Conservation (phyloP, 2,888 invertebrate species). For the Cosmopolites sordidus region DNA sequence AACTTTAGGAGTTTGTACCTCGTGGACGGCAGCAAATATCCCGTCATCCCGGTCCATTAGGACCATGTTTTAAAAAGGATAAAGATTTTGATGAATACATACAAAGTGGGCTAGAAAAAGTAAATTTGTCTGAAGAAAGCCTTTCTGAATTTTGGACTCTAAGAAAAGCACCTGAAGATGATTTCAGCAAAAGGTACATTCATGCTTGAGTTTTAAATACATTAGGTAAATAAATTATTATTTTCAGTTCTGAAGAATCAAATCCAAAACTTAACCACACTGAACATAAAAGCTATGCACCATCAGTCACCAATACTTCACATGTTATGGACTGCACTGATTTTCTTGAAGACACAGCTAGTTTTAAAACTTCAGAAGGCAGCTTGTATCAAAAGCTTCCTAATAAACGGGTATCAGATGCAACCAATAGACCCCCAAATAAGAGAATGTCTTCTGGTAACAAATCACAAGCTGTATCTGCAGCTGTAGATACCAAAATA, state of each 20-base stretch:
- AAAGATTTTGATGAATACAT: slow-evolving; percentile 52
- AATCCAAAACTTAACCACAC: slow-evolving; percentile 15
- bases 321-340: slow-evolving; percentile 30
- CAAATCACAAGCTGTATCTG: not conserved
- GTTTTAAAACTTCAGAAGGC: slow-evolving; percentile 36
- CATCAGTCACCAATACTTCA: slow-evolving; percentile 10
- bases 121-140: slow-evolving; percentile 63
- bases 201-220: not conserved
- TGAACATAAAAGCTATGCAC: slow-evolving; percentile 26
- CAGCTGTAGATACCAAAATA: not conserved
- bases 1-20: slow-evolving; percentile 75
- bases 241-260: slow-evolving; percentile 7
- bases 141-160: slow-evolving; percentile 55
- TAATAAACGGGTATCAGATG: slow-evolving; percentile 39
- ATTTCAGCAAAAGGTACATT: slow-evolving; percentile 5
- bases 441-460: slow-evolving; percentile 32
- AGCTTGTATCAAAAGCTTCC: slow-evolving; percentile 33
- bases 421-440: slow-evolving; percentile 30
- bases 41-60: slow-evolving; percentile 70
- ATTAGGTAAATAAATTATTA: not conserved
- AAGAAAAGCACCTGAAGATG: slow-evolving; percentile 48
- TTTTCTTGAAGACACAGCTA: slow-evolving; percentile 36
- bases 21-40: slow-evolving; percentile 77
- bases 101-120: slow-evolving; percentile 69
- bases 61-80: slow-evolving; percentile 38